Evolutionary conservation across 2,888 invertebrate genomes (phyloP), one percentile per base, ranked within the genome.

Genomic region (Drosophila eohydei): DNA sequence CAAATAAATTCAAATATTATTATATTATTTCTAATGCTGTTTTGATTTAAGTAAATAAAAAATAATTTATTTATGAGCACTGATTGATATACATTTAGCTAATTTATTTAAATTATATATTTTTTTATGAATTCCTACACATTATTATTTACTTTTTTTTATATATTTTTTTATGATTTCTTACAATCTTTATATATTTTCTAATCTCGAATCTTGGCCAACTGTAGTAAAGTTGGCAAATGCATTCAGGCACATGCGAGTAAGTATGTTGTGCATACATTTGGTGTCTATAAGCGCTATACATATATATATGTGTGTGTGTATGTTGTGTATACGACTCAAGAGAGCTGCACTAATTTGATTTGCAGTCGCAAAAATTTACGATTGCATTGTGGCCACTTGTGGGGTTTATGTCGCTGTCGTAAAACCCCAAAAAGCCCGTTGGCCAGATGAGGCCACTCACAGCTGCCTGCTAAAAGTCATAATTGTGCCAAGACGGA

Each of bases 311-410:
- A 14, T 36, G 8, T 36, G 36, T 8, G 2, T 32, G 34, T 21
- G 21, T 14, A 1, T 36, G 36, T 14, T 61, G 6, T 36, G 28
- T 21, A 34, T 43, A 16, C 46, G 26, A 48, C 32, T 8, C 54
- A 9, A 46, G 61, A 59, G 59, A 62, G 74, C 32, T 60, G 65
- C 40, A 62, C 69, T 75, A 80, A 80, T 81, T 81, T 81, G 72
- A 81, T 81, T 78, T 78, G 65, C 66, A 59, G 63, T 64, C 75
- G 16, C 62, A 81, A 70, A 75, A 78, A 70, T 73, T 81, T 80
- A 79, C 68, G 75, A 79, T 76, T 81, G 79, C 79, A 61, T 63
- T 80, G 78, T 54, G 78, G 74, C 81, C 78, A 78, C 67, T 78
- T 78, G 56, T 68, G 63, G 67, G 71, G 72, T 79, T 81, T 80